Base-by-base conservation (phyloP, 2,888 invertebrate genomes). In the Aphelenchoides bicaudatus region DNA sequence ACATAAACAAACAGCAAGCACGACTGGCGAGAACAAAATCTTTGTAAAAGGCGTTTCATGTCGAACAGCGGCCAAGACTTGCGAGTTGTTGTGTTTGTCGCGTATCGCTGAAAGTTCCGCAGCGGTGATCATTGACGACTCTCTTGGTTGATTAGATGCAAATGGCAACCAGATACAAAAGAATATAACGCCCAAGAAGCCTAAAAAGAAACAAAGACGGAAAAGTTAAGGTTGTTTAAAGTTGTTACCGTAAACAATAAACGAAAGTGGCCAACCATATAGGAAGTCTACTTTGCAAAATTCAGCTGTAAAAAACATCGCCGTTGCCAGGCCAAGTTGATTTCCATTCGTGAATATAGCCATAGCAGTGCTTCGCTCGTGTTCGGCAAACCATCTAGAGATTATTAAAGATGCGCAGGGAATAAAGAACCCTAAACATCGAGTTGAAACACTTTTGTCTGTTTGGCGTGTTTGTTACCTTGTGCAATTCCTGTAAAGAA, bases 341-440 rank as follows among this genome's bases (percentile, higher is more conserved):
- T 64, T 71, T 16, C 71, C 71, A 2, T 69, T 73, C 1, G 75
- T 75, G 59, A 74, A 75, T n/a, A 75, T 67, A n/a, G 75, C 75
- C 74, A 75, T 74, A 6, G 74, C 75, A 3, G 73, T 74, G 39
- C 64, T 64, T 29, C 72, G 72, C 51, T 75, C 75, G n/a, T 61
- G 59, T n/a, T 70, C 53, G 5, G 73, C 71, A 52, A 73, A 75
- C 75, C 75, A 75, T 61, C 68, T 71, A 1, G 73, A 64, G 21
- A 75, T 68, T 34, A 75, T 56, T 16, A 70, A 60, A 21, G 71
- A 70, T 13, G 68, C 71, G 28, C 71, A 70, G 3, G 75, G 75
- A 10, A 73, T 65, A 43, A 70, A 46, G 58, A 74, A 70, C 8
- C 70, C 70, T 73, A 23, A 38, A 60, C 28, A 38, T 10, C 4